Evolutionary conservation across 2,113 vertebrate genomes (phyloP).

Genomic region (Delphinus delphis): DNA sequence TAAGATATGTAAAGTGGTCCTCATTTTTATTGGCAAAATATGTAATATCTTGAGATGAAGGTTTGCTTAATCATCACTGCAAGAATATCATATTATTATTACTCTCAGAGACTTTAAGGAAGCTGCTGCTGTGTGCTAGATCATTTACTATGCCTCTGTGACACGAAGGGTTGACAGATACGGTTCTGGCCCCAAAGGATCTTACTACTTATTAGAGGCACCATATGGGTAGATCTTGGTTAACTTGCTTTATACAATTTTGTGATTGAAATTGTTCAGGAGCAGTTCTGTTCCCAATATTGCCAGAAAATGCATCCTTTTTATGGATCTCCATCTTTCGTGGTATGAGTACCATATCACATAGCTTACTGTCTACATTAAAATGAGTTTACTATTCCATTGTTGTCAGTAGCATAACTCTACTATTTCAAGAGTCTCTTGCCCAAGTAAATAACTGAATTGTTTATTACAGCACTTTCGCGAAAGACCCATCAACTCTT

Average conservation of each 20-base stretch:
- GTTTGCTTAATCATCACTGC: not conserved
- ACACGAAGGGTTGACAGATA: not conserved
- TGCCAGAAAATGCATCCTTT: not conserved
- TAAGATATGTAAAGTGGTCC: constrained; percentile 49
- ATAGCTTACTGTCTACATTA: not conserved
- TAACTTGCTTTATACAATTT: not conserved
- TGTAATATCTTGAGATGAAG: constrained; percentile 11
- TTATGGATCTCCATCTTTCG: not conserved
- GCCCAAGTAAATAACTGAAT: not conserved
- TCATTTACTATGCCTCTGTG: not conserved
- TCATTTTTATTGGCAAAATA: constrained; percentile 52
- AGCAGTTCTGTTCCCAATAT: not conserved
- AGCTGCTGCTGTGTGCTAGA: not conserved
- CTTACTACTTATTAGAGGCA: not conserved
- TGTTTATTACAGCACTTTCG: not conserved
- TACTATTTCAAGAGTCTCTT: not conserved
- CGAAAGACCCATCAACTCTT: not conserved
- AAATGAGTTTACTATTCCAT: not conserved
- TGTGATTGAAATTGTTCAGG: not conserved
- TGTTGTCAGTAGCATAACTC: not conserved
- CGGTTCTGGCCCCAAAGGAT: not conserved
- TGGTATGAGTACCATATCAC: not conserved
- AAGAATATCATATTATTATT: constrained; percentile 14
- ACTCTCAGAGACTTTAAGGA: not conserved
- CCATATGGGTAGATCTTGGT: not conserved